A percentile compares a stretch with the other conserved stretches of the same genome.
Conservation (phyloP, 2,113 vertebrate species). For the Lonchura striata region DNA sequence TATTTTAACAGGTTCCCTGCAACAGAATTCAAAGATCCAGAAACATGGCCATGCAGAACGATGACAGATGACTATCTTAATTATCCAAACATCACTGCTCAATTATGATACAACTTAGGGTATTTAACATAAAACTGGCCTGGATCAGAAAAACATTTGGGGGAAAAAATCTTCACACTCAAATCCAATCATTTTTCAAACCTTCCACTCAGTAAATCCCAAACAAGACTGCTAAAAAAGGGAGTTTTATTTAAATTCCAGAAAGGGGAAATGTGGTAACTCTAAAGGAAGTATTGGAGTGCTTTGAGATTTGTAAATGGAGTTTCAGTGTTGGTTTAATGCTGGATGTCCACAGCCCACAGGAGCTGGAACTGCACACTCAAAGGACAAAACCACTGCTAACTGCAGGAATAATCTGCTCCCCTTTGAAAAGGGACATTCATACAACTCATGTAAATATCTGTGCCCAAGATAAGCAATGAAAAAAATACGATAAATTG, state of each 20-base stretch:
- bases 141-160: neutral
- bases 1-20: neutral
- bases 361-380: neutral
- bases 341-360: neutral
- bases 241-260: neutral
- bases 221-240: neutral
- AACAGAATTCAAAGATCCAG: neutral
- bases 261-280: neutral
- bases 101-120: neutral
- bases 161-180: neutral
- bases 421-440: neutral
- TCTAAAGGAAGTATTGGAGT: neutral
- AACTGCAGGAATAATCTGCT: neutral
- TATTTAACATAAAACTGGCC: neutral
- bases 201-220: neutral
- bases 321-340: neutral
- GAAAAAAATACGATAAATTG: neutral
- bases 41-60: neutral
- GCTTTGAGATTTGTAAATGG: neutral
- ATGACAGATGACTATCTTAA: constrained; percentile 10
- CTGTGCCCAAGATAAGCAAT: neutral
- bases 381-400: neutral
- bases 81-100: constrained; percentile 13
- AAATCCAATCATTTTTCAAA: neutral
- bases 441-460: neutral